Evolutionary conservation across 2,113 vertebrate genomes (phyloP).

Genomic region (Galeopterus variegatus): DNA sequence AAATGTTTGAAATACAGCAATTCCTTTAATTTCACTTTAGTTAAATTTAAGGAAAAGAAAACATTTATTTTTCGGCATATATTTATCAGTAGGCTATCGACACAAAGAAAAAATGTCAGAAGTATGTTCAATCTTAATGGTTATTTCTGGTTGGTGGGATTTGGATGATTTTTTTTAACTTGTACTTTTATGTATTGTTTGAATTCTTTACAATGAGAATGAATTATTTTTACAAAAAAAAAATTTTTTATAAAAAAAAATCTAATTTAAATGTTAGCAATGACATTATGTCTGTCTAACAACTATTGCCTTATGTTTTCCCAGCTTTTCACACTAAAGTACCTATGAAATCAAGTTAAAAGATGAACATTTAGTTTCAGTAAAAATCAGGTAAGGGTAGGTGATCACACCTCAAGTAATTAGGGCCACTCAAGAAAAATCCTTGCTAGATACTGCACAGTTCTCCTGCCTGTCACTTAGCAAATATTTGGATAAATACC

Average conservation of each 20-base stretch:
- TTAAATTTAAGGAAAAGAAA: not conserved
- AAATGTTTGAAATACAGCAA: not conserved
- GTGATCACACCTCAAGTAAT: not conserved
- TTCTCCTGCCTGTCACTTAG: not conserved
- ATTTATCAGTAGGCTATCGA: not conserved
- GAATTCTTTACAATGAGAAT: not conserved
- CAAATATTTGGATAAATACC: not conserved
- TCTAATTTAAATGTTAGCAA: not conserved
- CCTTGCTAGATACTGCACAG: not conserved
- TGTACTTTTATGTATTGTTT: not conserved
- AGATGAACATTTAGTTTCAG: not conserved
- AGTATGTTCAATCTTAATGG: not conserved
- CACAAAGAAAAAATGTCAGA: not conserved
- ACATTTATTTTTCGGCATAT: not conserved
- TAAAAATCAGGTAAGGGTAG: not conserved
- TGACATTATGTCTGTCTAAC: not conserved
- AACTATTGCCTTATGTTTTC: not conserved
- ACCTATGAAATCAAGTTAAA: not conserved
- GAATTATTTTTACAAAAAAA: conserved; percentile 11
- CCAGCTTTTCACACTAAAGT: not conserved
- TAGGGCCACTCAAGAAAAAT: not conserved
- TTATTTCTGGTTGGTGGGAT: not conserved
- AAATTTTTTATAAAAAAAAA: not conserved
- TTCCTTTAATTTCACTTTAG: not conserved
- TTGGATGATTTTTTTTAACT: not conserved